These are phyloP conservation scores for Megaustenia siamemsis DNA, from an alignment of 2,888 invertebrate species.

Conservation along the genomic window DNA sequence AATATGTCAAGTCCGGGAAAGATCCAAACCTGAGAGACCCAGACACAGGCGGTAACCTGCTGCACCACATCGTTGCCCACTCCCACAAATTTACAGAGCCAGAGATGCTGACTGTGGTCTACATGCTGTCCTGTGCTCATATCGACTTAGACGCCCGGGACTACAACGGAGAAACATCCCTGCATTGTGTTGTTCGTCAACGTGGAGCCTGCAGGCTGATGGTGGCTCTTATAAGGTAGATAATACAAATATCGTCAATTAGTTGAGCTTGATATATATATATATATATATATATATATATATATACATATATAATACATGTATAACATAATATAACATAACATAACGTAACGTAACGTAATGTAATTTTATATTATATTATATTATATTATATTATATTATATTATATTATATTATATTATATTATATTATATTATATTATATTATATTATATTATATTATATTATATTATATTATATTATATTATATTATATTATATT, in stretches of 20 bases:
- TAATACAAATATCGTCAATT: conserved; percentile 36
- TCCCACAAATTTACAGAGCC: conserved; percentile 69
- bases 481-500: too few species aligned
- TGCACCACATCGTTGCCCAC: conserved; percentile 70
- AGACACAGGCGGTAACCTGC: conserved; percentile 67
- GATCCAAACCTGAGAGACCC: conserved; percentile 70
- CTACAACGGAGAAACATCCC: conserved; percentile 67
- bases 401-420: too few species aligned
- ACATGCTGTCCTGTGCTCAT: conserved; percentile 73
- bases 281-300: too few species aligned
- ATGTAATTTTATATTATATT: too few species aligned
- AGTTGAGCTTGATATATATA: too few species aligned
- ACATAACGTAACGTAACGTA: too few species aligned
- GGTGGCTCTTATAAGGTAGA: conserved; percentile 72
- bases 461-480: too few species aligned
- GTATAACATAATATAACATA: neutral
- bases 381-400: too few species aligned
- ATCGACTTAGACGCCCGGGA: conserved; percentile 73
- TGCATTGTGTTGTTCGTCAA: conserved; percentile 70
- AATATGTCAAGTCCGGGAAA: conserved; percentile 70
- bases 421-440: too few species aligned
- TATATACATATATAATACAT: neutral
- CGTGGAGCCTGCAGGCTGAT: conserved; percentile 70
- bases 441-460: too few species aligned
- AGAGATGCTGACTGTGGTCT: conserved; percentile 70